Evolutionary conservation across 2,888 invertebrate species (phyloP).

Genomic region (Crepidodera aurea): DNA sequence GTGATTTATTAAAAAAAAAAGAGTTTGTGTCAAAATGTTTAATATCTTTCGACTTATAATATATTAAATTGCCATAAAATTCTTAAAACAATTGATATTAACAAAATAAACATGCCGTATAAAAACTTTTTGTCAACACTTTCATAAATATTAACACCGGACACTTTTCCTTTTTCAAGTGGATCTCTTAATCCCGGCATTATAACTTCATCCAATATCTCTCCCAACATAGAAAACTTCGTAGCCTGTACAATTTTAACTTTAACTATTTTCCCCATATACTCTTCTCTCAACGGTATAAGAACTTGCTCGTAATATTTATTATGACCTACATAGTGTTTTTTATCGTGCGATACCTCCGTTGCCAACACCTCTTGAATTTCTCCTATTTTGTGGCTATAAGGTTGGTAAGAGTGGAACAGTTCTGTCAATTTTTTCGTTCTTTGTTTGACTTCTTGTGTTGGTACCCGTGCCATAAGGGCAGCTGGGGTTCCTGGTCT

Average conservation of each 20-base stretch:
- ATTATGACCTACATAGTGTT: conserved; percentile 93
- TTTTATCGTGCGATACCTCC: conserved; percentile 89
- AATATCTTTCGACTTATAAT: conserved; percentile 12
- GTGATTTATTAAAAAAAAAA: too few relatives aligned
- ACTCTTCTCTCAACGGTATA: conserved; percentile 77
- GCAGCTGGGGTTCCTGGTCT: conserved; percentile 97
- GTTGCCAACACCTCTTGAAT: conserved; percentile 86
- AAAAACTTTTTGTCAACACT: conserved; percentile 33
- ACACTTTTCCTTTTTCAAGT: conserved; percentile 66
- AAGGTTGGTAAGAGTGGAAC: conserved; percentile 90
- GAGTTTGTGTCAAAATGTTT: not conserved
- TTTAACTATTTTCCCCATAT: conserved; percentile 83
- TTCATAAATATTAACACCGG: conserved; percentile 58
- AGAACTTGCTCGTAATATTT: conserved; percentile 94
- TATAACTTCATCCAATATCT: conserved; percentile 67
- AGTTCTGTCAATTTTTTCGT: conserved; percentile 88
- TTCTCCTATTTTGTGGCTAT: conserved; percentile 73
- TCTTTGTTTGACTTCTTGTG: conserved; percentile 87
- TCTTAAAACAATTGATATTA: conserved; percentile 62
- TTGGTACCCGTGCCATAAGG: conserved; percentile 82
- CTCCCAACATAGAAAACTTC: conserved; percentile 82
- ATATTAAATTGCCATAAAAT: conserved; percentile 53
- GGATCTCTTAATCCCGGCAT: conserved; percentile 65
- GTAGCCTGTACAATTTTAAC: conserved; percentile 75
- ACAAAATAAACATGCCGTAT: conserved; percentile 52